phyloP scores from a whole-genome alignment of 2,113 vertebrate species.

The Gavialis gangeticus region DNA sequence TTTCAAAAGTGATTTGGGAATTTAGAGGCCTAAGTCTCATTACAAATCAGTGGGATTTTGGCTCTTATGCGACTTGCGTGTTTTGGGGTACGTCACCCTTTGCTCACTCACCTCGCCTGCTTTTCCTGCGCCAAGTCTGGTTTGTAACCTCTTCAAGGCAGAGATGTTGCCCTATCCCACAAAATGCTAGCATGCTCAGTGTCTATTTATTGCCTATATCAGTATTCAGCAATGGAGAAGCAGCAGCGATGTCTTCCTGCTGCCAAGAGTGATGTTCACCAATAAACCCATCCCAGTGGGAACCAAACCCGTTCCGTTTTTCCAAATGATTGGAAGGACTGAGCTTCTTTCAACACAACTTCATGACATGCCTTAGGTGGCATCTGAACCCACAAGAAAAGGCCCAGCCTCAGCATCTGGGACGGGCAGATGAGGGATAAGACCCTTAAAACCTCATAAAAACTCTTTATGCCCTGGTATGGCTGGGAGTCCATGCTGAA shows the following conservation, averaged over 20 bases:
- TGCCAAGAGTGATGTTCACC: fast-evolving
- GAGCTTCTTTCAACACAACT: neutral
- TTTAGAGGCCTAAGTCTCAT: neutral
- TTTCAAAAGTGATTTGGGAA: neutral
- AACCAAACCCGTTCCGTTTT: neutral
- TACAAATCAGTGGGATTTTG: neutral
- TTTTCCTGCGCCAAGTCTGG: neutral
- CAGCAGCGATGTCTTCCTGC: neutral
- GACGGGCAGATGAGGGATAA: neutral
- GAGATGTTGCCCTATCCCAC: neutral
- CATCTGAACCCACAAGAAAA: neutral
- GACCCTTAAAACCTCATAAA: neutral
- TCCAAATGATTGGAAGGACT: neutral
- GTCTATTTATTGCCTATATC: neutral
- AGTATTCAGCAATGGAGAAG: neutral
- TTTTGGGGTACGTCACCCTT: neutral
- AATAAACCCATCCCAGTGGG: neutral
- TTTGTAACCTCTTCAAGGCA: neutral
- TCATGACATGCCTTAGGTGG: neutral
- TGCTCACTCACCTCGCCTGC: neutral
- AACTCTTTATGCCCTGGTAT: too few relatives aligned
- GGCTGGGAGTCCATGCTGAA: too few relatives aligned
- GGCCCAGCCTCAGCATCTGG: neutral
- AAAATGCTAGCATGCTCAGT: neutral
- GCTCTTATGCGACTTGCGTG: neutral